Conservation (phyloP, 2,888 invertebrate species). For the Lepidocyrtinus sp. region DNA sequence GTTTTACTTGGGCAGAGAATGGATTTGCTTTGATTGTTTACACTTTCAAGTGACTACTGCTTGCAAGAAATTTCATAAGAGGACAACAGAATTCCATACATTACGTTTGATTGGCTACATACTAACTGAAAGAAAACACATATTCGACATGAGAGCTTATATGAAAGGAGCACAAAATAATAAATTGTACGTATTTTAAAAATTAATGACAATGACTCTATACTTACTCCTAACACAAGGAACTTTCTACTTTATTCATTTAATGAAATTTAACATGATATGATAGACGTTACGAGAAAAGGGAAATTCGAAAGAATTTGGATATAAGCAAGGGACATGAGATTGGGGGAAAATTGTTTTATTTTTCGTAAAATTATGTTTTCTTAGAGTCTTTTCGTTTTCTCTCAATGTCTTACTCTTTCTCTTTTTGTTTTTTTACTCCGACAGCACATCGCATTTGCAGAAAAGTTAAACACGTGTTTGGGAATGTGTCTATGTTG, state of each 20-base stretch:
- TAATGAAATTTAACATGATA: slow-evolving; percentile 42
- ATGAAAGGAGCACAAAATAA: slow-evolving; percentile 33
- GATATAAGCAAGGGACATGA: not conserved
- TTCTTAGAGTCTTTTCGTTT: slow-evolving; percentile 17
- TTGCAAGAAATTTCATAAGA: too few species aligned
- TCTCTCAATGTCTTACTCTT: slow-evolving; percentile 40
- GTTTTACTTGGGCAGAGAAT: too few species aligned
- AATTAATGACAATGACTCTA: too few species aligned
- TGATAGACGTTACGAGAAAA: slow-evolving; percentile 2
- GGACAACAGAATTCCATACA: too few species aligned
- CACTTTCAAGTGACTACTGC: too few species aligned
- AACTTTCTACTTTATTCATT: slow-evolving; percentile 33
- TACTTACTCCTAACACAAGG: not conserved
- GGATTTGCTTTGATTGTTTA: too few species aligned
- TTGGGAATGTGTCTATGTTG: slow-evolving; percentile 65
- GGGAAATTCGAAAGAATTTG: too few species aligned
- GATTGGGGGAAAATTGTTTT: slow-evolving; percentile 8
- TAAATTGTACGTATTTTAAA: too few species aligned
- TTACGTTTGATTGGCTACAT: not conserved
- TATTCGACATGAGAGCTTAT: slow-evolving; percentile 32
- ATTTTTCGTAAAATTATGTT: not conserved
- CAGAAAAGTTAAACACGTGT: slow-evolving; percentile 66
- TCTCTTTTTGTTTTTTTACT: slow-evolving; percentile 48
- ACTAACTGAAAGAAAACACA: not conserved
- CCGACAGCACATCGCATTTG: slow-evolving; percentile 66